Conservation (phyloP, 2,888 invertebrate genomes). For the Dimorphilus gyrociliatus region DNA sequence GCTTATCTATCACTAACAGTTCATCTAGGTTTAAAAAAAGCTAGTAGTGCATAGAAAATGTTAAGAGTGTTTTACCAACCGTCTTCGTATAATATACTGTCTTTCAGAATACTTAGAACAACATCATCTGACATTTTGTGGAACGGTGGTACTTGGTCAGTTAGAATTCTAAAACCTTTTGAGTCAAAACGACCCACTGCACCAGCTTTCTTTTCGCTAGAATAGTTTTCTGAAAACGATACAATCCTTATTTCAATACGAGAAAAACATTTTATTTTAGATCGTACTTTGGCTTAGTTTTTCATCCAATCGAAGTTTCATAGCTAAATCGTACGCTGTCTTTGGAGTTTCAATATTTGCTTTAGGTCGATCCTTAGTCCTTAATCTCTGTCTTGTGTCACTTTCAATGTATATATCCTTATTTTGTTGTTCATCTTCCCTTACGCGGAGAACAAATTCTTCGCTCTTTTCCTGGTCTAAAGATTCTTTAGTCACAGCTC, state of each 20-base stretch:
- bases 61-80: slow-evolving; percentile 10
- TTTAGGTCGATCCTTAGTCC: neutral
- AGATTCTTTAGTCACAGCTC: too few relatives aligned
- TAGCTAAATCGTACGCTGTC: slow-evolving; percentile 16
- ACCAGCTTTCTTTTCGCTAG: slow-evolving; percentile 6
- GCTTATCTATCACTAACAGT: slow-evolving; percentile 41
- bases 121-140: slow-evolving; percentile 17
- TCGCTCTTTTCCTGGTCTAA: too few relatives aligned
- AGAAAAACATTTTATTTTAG: slow-evolving; percentile 1
- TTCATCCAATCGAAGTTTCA: slow-evolving; percentile 9
- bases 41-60: neutral
- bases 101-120: slow-evolving; percentile 19
- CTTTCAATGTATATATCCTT: too few relatives aligned
- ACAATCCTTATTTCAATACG: slow-evolving; percentile 2
- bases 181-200: slow-evolving; percentile 13
- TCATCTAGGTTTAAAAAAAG: slow-evolving; percentile 26
- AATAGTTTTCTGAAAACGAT: neutral
- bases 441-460: too few relatives aligned
- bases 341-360: slow-evolving; percentile 8
- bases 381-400: too few relatives aligned
- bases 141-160: slow-evolving; percentile 22
- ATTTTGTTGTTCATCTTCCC: too few relatives aligned
- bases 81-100: slow-evolving; percentile 27
- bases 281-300: neutral
- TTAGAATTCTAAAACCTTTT: slow-evolving; percentile 22